Evolutionary conservation across 2,888 invertebrate genomes (phyloP).

Genomic region (Philaethria dido): DNA sequence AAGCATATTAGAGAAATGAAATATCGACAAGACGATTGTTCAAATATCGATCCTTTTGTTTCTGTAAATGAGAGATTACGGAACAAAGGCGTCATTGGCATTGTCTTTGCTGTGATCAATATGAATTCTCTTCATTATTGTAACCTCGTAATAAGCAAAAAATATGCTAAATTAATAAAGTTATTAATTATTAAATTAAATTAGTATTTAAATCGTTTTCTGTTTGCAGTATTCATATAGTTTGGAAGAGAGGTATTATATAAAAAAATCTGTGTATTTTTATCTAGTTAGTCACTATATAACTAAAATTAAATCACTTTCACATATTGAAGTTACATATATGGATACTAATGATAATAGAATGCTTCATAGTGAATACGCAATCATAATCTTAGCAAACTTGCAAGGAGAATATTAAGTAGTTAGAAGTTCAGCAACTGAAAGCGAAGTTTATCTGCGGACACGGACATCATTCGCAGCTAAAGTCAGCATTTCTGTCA

Average conservation of each 20-base stretch:
- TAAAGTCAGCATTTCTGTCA: conserved; percentile 36
- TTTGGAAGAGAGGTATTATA: no score
- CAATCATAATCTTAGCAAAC: conserved; percentile 27
- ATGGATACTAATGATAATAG: no score
- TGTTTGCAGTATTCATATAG: no score
- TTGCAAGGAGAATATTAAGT: conserved; percentile 34
- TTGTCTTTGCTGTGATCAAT: conserved; percentile 35
- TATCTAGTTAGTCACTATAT: no score
- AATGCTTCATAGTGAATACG: conserved; percentile 1
- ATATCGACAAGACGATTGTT: conserved; percentile 30
- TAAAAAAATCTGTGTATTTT: no score
- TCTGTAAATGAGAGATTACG: conserved; percentile 35
- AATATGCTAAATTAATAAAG: no score
- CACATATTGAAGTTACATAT: no score
- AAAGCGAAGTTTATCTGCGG: conserved; percentile 36
- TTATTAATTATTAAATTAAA: no score
- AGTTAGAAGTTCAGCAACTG: conserved; percentile 32
- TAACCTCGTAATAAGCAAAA: conserved; percentile 3
- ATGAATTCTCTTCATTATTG: conserved; percentile 27
- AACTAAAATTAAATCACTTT: no score
- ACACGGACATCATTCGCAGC: conserved; percentile 27
- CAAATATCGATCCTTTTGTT: conserved; percentile 34
- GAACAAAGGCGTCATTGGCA: conserved; percentile 37
- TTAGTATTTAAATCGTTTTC: no score
- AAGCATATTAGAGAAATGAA: conserved; percentile 28